Evolutionary conservation across 2,888 invertebrate genomes (phyloP).

Genomic region (Mongoloraphidia duomilia): DNA sequence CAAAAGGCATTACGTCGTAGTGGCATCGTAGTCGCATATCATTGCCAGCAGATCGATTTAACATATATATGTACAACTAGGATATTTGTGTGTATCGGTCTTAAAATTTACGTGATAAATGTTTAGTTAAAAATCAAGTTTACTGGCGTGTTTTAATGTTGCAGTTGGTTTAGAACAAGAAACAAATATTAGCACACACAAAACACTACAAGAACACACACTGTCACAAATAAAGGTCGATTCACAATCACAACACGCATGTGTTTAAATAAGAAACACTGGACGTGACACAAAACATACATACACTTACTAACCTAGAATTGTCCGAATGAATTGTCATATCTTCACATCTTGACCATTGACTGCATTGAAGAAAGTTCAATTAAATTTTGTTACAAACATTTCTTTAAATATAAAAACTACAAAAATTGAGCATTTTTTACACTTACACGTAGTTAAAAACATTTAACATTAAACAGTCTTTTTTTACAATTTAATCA

Average conservation of each 20-base stretch:
- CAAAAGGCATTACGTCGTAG: no score
- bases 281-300: neutral
- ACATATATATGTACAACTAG: no score
- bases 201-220: conserved; percentile 3
- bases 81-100: no score
- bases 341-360: neutral
- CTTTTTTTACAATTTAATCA: neutral
- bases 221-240: neutral
- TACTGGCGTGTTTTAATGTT: no score
- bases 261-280: neutral
- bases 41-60: no score
- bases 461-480: neutral
- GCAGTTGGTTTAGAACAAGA: neutral
- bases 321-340: neutral
- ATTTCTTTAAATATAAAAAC: neutral
- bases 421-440: neutral
- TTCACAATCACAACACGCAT: neutral
- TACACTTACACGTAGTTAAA: neutral
- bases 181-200: neutral
- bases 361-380: conserved; percentile 7
- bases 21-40: no score
- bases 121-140: no score
- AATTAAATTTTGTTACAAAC: neutral
- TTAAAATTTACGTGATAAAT: no score
- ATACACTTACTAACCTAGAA: conserved; percentile 5